A percentile compares a stretch with the other conserved stretches of the same genome.
Conservation (phyloP, 1,140 invertebrate genomes). For the Tribolium castaneum region DNA sequence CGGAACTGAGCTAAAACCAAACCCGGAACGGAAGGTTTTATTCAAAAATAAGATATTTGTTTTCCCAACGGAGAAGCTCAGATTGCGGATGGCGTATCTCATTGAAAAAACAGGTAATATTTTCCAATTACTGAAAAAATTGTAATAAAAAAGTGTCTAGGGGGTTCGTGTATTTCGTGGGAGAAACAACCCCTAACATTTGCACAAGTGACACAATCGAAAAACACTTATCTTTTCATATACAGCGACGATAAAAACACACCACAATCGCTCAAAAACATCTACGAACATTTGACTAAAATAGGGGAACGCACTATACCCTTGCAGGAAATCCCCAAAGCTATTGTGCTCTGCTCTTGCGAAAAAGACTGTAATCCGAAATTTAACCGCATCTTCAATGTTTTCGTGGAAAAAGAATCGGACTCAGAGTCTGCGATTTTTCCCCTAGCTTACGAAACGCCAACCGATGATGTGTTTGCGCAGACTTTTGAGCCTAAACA, state of each 20-base stretch:
- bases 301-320: constrained; percentile 62
- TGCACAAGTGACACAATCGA: not conserved
- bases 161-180: constrained; percentile 21
- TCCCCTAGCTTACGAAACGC: not conserved
- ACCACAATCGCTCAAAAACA: constrained; percentile 8
- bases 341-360: constrained; percentile 64
- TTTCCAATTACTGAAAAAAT: not conserved
- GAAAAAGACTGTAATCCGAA: constrained; percentile 66
- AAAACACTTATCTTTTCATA: constrained; percentile 24
- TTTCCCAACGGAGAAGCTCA: not conserved
- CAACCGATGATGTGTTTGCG: not conserved
- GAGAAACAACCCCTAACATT: not conserved
- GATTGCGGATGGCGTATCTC: constrained; percentile 12
- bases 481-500: not conserved
- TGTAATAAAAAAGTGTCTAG: constrained; percentile 9
- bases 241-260: not conserved
- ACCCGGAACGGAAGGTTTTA: constrained; percentile 1
- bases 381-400: constrained; percentile 32
- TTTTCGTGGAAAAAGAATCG: not conserved
- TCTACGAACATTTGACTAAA: constrained; percentile 42
- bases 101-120: constrained; percentile 5
- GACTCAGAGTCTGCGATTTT: not conserved
- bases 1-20: not conserved
- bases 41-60: constrained; percentile 38
- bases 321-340: constrained; percentile 65